Conservation (phyloP, 2,797 vertebrate genomes). For the Sebastes dallii region DNA sequence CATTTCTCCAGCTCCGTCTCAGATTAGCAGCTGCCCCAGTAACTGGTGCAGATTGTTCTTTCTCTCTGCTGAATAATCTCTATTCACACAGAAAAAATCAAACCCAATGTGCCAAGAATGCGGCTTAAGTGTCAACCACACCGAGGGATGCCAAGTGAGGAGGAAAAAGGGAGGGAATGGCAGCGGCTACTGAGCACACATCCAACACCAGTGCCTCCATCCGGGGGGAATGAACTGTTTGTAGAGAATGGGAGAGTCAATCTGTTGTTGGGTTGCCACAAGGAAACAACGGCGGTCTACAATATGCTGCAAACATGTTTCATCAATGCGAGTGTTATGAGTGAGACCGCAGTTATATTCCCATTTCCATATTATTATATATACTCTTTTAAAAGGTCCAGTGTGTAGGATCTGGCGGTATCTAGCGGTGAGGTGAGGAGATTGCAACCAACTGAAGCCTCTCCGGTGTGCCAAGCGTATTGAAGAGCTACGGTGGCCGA, state of each 20-base stretch:
- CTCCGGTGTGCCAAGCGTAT: too few species aligned
- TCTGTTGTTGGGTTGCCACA: conserved; percentile 20
- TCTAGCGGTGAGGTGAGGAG: too few species aligned
- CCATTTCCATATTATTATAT: not conserved
- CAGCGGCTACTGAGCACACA: not conserved
- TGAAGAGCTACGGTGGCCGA: too few species aligned
- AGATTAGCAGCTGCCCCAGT: conserved; percentile 43
- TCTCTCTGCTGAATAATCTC: conserved; percentile 54
- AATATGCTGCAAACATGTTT: conserved; percentile 22
- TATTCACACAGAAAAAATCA: conserved; percentile 46
- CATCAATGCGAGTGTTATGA: not conserved
- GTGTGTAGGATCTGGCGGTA: too few species aligned
- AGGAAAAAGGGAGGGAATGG: not conserved
- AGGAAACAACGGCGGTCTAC: conserved; percentile 18
- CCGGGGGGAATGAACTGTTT: conserved; percentile 10
- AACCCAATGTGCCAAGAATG: conserved; percentile 30
- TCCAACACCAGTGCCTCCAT: conserved; percentile 17
- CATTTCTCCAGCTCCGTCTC: conserved; percentile 16
- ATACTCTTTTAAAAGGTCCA: not conserved
- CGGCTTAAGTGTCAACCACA: conserved; percentile 33
- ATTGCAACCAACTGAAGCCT: too few species aligned
- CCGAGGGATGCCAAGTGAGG: conserved; percentile 1
- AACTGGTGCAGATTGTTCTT: conserved; percentile 38
- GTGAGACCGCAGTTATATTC: not conserved
- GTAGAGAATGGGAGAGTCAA: conserved; percentile 11